phyloP scores from a whole-genome alignment of 2,888 invertebrate species.

The Diaprepes abbreviatus region DNA sequence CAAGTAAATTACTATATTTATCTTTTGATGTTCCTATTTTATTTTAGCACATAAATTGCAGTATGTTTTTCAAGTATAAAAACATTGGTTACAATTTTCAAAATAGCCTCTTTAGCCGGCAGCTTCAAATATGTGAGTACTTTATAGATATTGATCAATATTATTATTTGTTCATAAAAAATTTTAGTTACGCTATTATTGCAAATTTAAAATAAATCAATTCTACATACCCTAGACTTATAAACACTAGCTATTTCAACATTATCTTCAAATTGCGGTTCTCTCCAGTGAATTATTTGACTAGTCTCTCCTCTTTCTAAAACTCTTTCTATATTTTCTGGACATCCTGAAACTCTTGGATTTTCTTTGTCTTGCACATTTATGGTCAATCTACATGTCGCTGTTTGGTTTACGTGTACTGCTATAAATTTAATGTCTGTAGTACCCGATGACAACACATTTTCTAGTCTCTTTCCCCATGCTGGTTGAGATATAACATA shows the following conservation, averaged over 20 bases:
- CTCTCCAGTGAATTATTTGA: slow-evolving; percentile 75
- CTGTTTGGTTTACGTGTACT: slow-evolving; percentile 68
- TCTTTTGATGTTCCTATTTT: too few species aligned
- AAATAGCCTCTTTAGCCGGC: too few species aligned
- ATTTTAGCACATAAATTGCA: too few species aligned
- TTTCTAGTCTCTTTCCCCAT: slow-evolving; percentile 75
- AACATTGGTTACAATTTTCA: too few species aligned
- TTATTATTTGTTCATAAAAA: too few species aligned
- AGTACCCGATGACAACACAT: slow-evolving; percentile 72
- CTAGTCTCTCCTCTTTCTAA: slow-evolving; percentile 71
- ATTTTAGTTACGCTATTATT: too few species aligned
- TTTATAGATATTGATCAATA: too few species aligned
- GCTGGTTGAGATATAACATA: slow-evolving; percentile 73
- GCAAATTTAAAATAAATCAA: too few species aligned
- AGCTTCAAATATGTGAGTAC: too few species aligned
- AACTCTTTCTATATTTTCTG: slow-evolving; percentile 73
- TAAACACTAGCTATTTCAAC: slow-evolving; percentile 71
- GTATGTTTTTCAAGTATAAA: too few species aligned
- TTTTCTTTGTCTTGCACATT: slow-evolving; percentile 72
- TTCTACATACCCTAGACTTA: slow-evolving; percentile 72
- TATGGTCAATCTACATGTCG: slow-evolving; percentile 73
- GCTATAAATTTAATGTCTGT: slow-evolving; percentile 75
- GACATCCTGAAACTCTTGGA: slow-evolving; percentile 73
- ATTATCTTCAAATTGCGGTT: slow-evolving; percentile 75
- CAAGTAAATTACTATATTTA: too few species aligned